Base-by-base conservation (phyloP, 2,888 invertebrate genomes). In the Patella caerulea region DNA sequence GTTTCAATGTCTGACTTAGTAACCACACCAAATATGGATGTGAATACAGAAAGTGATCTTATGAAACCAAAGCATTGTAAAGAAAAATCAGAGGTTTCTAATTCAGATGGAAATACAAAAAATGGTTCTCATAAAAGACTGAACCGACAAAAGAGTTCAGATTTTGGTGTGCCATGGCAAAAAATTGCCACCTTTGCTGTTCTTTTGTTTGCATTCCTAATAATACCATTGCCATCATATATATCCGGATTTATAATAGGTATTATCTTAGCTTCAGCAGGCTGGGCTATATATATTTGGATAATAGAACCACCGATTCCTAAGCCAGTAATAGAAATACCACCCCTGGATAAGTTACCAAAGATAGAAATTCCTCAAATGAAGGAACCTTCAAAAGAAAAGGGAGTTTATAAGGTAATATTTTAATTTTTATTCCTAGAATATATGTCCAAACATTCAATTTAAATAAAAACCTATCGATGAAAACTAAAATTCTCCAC, bases 341-440 rank as follows among this genome's bases (percentile, higher is more conserved):
- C 84, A n/a, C 86, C 86, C 45, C 78, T 89, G 17, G 84, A 85
- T 29, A 74, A 88, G 54, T 83, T 88, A 14, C 88, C 89, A 56
- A 88, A 88, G 3, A 83, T 88, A 77, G 73, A 83, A n/a, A 81
- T 86, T 7, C 89, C 89, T 69, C 88, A 88, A 81, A 88, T 88
- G 82, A 87, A 83, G 76, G 82, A 84, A 73, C 82, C 84, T 24
- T 83, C 79, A 34, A 81, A 83, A 75, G 85, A 86, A 73, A 88
- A 90, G 82, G 86, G 86, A 11, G 84, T 83, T 75, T 90, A 88
- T 79, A 90, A 88, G 87, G 90, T 90, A 82, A 75, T 83, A 54
- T 56, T 7, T 56, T 71, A 19, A 19, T 34, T 65, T 14, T 65
- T 65, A 52, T 17, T 15, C 24, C 17, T 59, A 12, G 2, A 59